phyloP scores from a whole-genome alignment of 2,888 invertebrate genomes.

The Lumbricus terrestris region DNA sequence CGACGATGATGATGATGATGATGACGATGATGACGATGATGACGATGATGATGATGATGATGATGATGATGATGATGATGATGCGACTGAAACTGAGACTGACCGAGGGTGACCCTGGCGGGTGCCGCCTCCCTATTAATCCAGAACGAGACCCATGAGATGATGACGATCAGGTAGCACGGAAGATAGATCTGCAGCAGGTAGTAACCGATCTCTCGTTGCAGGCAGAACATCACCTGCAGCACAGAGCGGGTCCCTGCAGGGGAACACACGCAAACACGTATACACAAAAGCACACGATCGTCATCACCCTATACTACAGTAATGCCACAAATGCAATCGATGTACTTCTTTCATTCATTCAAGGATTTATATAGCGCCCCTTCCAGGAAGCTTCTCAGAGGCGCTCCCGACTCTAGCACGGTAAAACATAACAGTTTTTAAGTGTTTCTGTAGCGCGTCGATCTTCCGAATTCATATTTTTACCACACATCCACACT shows the following conservation, averaged over 20 bases:
- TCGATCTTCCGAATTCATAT: too few relatives aligned
- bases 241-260: conserved; percentile 73
- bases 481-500: too few relatives aligned
- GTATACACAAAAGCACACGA: not conserved
- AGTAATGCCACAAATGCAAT: too few relatives aligned
- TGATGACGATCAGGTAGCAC: conserved; percentile 86
- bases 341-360: too few relatives aligned
- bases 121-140: conserved; percentile 92
- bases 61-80: not conserved
- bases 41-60: not conserved
- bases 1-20: not conserved
- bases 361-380: too few relatives aligned
- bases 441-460: too few relatives aligned
- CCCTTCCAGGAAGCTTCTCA: too few relatives aligned
- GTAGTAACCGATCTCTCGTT: conserved; percentile 90
- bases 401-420: too few relatives aligned
- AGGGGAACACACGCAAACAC: not conserved
- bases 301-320: too few relatives aligned
- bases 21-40: not conserved
- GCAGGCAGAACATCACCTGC: conserved; percentile 87
- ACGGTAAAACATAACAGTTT: too few relatives aligned
- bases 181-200: conserved; percentile 93
- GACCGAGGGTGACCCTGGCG: conserved; percentile 86
- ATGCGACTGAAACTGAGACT: conserved; percentile 24
- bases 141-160: conserved; percentile 97